Base-by-base conservation (phyloP, 2,797 vertebrate genomes). In the Microctenopoma lineatum region DNA sequence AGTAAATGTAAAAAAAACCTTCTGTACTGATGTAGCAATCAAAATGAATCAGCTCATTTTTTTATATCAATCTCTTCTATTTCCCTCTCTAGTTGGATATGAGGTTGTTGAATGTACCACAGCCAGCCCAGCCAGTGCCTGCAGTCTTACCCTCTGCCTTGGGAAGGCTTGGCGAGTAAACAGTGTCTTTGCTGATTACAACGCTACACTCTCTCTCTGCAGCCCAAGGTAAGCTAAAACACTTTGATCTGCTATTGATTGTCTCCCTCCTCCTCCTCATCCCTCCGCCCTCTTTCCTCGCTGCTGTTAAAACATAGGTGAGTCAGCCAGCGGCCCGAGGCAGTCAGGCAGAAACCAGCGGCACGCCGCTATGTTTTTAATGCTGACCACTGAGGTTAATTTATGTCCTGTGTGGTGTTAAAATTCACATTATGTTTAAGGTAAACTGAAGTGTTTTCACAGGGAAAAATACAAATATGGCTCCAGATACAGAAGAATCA, bases 191-290 rank as follows among this genome's bases (percentile, higher is more conserved):
- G 87, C 86, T 92, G 90, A 93, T 93, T 93, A 92, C 82, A 80
- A 82, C 57, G 56, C 72, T 59, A 41, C 39, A 38, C 36, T 62
- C 72, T 77, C 83, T 83, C 83, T 75, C 75, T 82, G 61, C 84
- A 81, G 79, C 83, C 84, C 80, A 88, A 88, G 86, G 91, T 93
- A 84, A 91, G 79, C 79, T 90, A 83, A 87, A 90, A 86, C 87
- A 87, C 90, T 91, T 92, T 93, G 90, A 92, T 94, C 90, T 93
- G 87, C 75, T 93, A 94, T 93, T 89, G 92, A 94, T 94, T 92
- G 77, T 76, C 87, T 88, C 80, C 88, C 91, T 87, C 81, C 83
- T 76, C 80, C 75, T 81, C 77, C 81, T 83, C 66, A 61, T 77
- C 69, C 72, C 79, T 65, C 71, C 75, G 26, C 82, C 77, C 55